Evolutionary conservation across 2,888 invertebrate species (phyloP).

Genomic region (Heliconius charithonia): DNA sequence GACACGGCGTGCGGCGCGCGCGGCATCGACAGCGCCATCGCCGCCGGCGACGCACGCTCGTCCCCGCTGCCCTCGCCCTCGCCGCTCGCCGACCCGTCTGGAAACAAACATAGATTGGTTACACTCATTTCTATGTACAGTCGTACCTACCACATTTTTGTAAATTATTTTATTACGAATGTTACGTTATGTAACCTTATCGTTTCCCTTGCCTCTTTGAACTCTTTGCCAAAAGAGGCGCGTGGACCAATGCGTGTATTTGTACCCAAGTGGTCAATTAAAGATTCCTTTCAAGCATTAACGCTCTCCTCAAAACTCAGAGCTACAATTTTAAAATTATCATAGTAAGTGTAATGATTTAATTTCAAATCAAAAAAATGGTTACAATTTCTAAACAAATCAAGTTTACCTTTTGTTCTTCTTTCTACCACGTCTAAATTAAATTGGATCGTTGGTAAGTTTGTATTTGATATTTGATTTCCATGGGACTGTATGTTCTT

Average conservation of each 20-base stretch:
- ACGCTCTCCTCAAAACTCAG: too few species aligned
- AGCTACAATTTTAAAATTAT: too few species aligned
- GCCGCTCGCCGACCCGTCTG: slow-evolving; percentile 79
- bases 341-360: too few species aligned
- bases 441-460: neutral
- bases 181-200: too few species aligned
- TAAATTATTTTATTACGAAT: neutral
- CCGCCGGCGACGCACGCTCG: slow-evolving; percentile 68
- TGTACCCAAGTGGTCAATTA: too few species aligned
- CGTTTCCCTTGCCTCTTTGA: too few species aligned
- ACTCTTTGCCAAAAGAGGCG: too few species aligned
- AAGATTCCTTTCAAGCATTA: too few species aligned
- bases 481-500: neutral
- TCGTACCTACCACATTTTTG: neutral
- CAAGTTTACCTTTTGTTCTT: neutral
- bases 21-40: slow-evolving; percentile 59
- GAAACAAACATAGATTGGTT: slow-evolving; percentile 20
- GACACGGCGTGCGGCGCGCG: slow-evolving; percentile 54
- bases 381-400: too few species aligned
- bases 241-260: too few species aligned
- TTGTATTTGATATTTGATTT: neutral
- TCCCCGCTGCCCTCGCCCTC: slow-evolving; percentile 78
- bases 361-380: too few species aligned
- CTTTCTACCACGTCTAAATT: neutral
- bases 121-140: neutral